Evolutionary conservation across 2,113 vertebrate species (phyloP).

Genomic region (Gadus chalcogrammus): DNA sequence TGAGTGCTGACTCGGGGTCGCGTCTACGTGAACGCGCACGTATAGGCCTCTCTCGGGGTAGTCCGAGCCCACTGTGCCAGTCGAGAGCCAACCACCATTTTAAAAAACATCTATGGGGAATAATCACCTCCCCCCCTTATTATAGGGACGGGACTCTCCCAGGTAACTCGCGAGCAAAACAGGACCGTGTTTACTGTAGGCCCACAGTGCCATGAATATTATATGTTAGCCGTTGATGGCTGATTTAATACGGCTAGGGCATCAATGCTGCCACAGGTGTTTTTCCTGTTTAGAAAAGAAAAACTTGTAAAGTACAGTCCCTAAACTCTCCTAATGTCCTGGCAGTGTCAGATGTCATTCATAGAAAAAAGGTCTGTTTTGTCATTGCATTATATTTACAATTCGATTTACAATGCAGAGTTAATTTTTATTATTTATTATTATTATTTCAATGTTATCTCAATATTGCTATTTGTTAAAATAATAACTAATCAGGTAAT

Average conservation of each 20-base stretch:
- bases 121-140: slow-evolving; percentile 35
- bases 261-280: slow-evolving; percentile 62
- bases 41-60: slow-evolving; percentile 16
- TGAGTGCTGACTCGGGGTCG: slow-evolving; percentile 6
- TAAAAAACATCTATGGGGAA: slow-evolving; percentile 61
- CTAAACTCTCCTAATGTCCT: slow-evolving; percentile 50
- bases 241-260: slow-evolving; percentile 23
- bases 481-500: too few relatives aligned
- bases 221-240: slow-evolving; percentile 29
- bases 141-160: slow-evolving; percentile 54
- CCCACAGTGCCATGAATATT: slow-evolving; percentile 17
- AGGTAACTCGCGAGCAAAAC: slow-evolving; percentile 45
- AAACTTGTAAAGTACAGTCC: slow-evolving; percentile 19
- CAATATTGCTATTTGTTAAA: too few relatives aligned
- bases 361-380: slow-evolving; percentile 49
- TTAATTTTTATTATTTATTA: too few relatives aligned
- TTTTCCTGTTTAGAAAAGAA: slow-evolving; percentile 55
- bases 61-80: slow-evolving; percentile 53
- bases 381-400: neutral
- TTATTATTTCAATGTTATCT: too few relatives aligned
- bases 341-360: slow-evolving; percentile 52
- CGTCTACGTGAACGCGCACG: neutral
- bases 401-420: too few relatives aligned
- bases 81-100: slow-evolving; percentile 69
- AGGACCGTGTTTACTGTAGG: slow-evolving; percentile 31